phyloP scores from a whole-genome alignment of 1,140 invertebrate species.

The Parasteatoda tepidariorum region DNA sequence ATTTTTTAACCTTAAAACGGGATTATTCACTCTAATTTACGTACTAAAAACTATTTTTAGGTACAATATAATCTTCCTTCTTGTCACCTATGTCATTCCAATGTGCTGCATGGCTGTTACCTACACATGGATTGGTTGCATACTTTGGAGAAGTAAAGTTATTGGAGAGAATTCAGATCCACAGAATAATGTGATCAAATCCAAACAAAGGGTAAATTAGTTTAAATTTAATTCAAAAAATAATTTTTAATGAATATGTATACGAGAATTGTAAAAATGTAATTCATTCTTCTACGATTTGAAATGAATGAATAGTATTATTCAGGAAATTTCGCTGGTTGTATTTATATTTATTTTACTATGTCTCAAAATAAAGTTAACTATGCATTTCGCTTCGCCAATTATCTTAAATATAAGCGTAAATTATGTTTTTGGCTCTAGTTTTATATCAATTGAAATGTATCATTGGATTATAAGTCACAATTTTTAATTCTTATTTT shows the following conservation, averaged over 20 bases:
- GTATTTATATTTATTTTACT: background rate
- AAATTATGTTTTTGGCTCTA: too few species aligned
- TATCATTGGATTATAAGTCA: too few species aligned
- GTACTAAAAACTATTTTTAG: too few species aligned
- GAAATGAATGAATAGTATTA: too few species aligned
- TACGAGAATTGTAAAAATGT: background rate
- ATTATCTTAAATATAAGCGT: too few species aligned
- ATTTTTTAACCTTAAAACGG: too few species aligned
- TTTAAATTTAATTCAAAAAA: background rate
- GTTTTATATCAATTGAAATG: too few species aligned
- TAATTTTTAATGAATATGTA: background rate
- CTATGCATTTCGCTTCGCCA: too few species aligned
- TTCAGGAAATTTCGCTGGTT: background rate
- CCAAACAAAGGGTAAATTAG: slow-evolving; percentile 86
- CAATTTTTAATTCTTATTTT: too few species aligned
- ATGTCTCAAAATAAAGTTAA: too few species aligned
- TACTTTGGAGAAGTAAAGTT: slow-evolving; percentile 91
- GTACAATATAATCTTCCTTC: slow-evolving; percentile 88
- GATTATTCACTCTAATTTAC: too few species aligned
- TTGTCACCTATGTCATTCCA: slow-evolving; percentile 89
- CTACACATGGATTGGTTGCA: slow-evolving; percentile 82
- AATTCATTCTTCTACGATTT: background rate
- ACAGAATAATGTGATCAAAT: slow-evolving; percentile 84
- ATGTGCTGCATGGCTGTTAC: slow-evolving; percentile 88
- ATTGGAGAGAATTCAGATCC: slow-evolving; percentile 89